phyloP scores from a whole-genome alignment of 2,113 vertebrate genomes.

The Empidonax alnorum region DNA sequence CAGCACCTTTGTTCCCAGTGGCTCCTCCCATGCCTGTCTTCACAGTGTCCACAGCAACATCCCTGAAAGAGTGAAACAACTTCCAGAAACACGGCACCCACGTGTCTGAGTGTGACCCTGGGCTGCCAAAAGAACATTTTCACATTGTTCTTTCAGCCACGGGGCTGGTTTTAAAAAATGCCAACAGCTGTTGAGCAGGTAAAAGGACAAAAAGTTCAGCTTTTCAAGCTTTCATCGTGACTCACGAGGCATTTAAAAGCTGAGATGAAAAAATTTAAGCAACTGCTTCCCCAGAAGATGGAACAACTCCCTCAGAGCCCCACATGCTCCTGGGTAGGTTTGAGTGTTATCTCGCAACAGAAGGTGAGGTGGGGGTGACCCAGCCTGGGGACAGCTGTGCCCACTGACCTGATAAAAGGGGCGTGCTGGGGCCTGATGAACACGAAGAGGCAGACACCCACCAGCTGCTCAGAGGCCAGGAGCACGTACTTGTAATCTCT shows the following conservation, averaged over 20 bases:
- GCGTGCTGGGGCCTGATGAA: conserved; percentile 97
- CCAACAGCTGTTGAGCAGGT: neutral
- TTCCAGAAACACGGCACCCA: neutral
- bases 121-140: neutral
- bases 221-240: neutral
- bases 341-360: neutral
- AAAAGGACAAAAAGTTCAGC: neutral
- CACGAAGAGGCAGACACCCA: conserved; percentile 96
- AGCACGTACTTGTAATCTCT: conserved; percentile 96
- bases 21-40: conserved; percentile 99
- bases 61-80: conserved; percentile 74
- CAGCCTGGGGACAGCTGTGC: neutral
- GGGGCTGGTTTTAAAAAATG: neutral
- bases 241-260: neutral
- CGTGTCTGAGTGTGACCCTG: neutral
- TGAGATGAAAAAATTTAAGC: neutral
- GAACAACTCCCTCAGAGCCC: neutral
- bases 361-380: neutral
- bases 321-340: neutral
- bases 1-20: conserved; percentile 96
- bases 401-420: conserved; percentile 91
- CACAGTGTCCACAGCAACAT: conserved; percentile 95
- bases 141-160: neutral
- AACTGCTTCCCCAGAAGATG: neutral
- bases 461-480: conserved; percentile 95